Percentiles rank a stretch among this genome's conserved stretches.
Conservation (phyloP, 2,113 vertebrate genomes). For the Anhinga rufa region DNA sequence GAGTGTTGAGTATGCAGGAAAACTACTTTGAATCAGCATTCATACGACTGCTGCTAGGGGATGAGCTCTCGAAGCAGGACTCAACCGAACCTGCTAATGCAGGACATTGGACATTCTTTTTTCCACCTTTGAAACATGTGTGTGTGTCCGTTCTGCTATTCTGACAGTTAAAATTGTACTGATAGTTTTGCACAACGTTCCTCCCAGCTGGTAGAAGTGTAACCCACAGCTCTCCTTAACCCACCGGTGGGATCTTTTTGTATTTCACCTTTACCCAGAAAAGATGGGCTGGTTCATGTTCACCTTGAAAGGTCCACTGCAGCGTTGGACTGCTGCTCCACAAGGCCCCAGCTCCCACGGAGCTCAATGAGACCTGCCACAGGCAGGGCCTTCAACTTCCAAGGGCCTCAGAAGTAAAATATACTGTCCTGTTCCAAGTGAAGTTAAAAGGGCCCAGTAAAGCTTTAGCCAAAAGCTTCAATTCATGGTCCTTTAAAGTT, state of each 20-base stretch:
- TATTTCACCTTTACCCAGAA: background rate
- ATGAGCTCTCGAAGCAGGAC: background rate
- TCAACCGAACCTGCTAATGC: background rate
- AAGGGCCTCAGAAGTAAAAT: conserved; percentile 64
- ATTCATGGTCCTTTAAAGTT: conserved; percentile 69
- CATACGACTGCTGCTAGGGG: background rate
- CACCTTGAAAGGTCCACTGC: background rate
- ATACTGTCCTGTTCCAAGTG: conserved; percentile 65
- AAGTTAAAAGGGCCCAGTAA: conserved; percentile 70
- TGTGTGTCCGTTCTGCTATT: background rate
- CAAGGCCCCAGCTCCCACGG: background rate
- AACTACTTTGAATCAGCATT: background rate
- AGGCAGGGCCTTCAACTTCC: conserved; percentile 33
- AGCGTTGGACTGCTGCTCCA: background rate
- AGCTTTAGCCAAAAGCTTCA: conserved; percentile 71
- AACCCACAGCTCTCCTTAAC: background rate
- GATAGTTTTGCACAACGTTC: background rate
- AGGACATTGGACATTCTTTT: background rate
- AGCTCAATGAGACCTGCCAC: background rate
- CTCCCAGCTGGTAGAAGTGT: background rate
- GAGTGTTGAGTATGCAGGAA: background rate
- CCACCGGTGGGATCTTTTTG: background rate
- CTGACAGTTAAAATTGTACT: background rate
- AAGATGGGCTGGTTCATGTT: background rate
- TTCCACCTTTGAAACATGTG: background rate